Evolutionary conservation across 1,140 invertebrate genomes (phyloP).

Genomic region (Aphaenogaster floridana): DNA sequence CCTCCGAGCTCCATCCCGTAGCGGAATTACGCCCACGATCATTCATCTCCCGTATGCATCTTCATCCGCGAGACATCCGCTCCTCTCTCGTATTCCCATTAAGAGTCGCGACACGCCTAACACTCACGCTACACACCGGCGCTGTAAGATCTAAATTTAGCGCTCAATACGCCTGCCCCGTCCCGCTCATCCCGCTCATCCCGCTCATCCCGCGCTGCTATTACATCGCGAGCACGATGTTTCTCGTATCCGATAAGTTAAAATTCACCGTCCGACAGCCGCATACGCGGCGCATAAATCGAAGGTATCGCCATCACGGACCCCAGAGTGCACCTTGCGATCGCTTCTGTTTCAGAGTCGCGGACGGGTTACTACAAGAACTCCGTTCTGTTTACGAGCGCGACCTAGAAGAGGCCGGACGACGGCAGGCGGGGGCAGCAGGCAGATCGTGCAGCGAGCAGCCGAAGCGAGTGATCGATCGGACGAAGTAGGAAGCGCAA

Average conservation of each 20-base stretch:
- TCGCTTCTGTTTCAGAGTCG: constrained; percentile 86
- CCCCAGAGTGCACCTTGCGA: constrained; percentile 56
- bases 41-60: constrained; percentile 52
- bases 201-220: background rate
- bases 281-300: background rate
- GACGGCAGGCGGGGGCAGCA: constrained; percentile 72
- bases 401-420: constrained; percentile 90
- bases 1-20: constrained; percentile 6
- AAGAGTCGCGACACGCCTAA: constrained; percentile 48
- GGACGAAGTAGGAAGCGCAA: background rate
- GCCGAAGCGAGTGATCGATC: constrained; percentile 72
- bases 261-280: background rate
- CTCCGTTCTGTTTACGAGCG: constrained; percentile 93
- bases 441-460: constrained; percentile 68
- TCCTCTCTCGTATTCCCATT: constrained; percentile 53
- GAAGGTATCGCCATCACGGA: background rate
- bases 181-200: too few relatives aligned
- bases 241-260: background rate
- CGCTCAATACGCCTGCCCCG: background rate
- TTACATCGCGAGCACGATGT: background rate
- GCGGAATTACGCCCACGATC: constrained; percentile 61
- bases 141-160: constrained; percentile 22
- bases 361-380: constrained; percentile 94
- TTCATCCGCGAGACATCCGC: constrained; percentile 54
- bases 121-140: background rate